Conservation (phyloP, 2,888 invertebrate genomes). For the Drosophila sordidapex region DNA sequence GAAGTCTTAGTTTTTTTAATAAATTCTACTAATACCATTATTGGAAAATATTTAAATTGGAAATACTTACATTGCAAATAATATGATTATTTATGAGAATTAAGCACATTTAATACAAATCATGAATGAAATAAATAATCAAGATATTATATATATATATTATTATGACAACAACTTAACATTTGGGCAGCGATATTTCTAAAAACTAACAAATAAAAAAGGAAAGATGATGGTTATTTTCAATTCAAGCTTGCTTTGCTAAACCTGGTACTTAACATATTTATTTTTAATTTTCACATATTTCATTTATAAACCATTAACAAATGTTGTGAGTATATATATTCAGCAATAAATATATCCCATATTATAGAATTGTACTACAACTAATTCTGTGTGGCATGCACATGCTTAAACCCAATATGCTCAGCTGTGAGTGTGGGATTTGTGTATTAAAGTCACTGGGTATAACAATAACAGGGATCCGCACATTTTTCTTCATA, state of each 20-base stretch:
- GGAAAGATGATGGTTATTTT: rapidly evolving
- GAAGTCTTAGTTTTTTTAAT: neutral
- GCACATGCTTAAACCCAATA: neutral
- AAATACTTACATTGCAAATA: too few relatives aligned
- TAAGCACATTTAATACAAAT: neutral
- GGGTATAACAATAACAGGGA: slow-evolving; percentile 53
- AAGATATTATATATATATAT: neutral
- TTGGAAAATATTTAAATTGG: neutral
- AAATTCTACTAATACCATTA: neutral
- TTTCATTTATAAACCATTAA: rapidly evolving
- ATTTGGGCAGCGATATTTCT: neutral
- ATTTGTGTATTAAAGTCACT: slow-evolving; percentile 19
- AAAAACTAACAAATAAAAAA: neutral
- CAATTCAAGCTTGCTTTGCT: neutral
- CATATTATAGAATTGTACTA: neutral
- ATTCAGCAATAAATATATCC: neutral
- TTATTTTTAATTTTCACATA: neutral
- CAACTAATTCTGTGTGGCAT: neutral
- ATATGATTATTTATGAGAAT: neutral
- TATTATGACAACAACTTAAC: neutral
- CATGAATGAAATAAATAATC: neutral
- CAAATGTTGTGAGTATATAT: neutral
- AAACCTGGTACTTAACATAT: rapidly evolving
- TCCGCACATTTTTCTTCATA: slow-evolving; percentile 75
- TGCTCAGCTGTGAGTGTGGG: neutral